A percentile compares a stretch with the other conserved stretches of the same genome.
These are phyloP conservation scores for Phragmatobia fuliginosa DNA, from an alignment of 2,888 invertebrate species.

Conservation along the genomic window DNA sequence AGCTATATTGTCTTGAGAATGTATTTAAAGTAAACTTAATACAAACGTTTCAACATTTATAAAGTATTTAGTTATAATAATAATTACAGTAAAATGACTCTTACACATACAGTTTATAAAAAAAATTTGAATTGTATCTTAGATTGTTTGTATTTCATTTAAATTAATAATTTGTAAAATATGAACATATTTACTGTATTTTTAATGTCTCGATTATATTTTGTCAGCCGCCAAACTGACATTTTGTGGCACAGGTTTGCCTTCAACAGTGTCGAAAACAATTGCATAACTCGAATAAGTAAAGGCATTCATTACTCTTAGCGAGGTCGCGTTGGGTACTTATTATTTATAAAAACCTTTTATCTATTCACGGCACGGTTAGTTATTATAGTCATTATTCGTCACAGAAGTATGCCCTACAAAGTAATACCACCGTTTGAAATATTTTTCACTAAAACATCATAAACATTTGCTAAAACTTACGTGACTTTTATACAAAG, in stretches of 20 bases:
- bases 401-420: neutral
- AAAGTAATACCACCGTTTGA: neutral
- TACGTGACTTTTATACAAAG: no score
- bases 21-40: no score
- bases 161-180: no score
- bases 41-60: no score
- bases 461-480: no score
- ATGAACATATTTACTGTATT: neutral
- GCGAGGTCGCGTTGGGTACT: slow-evolving; percentile 23
- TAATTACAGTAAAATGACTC: no score
- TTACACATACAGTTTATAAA: no score
- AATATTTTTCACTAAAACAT: no score
- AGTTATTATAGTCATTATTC: neutral
- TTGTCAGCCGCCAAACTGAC: neutral
- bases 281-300: slow-evolving; percentile 20
- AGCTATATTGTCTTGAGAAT: no score
- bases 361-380: slow-evolving; percentile 23
- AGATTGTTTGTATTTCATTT: no score
- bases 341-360: slow-evolving; percentile 3
- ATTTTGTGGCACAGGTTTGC: neutral
- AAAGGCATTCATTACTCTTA: slow-evolving; percentile 22
- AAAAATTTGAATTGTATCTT: no score
- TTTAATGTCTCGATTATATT: neutral
- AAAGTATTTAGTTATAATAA: no score
- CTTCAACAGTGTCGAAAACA: slow-evolving; percentile 5